Evolutionary conservation across 2,113 vertebrate genomes (phyloP), one percentile per base, ranked within the genome.

Genomic region (Rattus rattus): DNA sequence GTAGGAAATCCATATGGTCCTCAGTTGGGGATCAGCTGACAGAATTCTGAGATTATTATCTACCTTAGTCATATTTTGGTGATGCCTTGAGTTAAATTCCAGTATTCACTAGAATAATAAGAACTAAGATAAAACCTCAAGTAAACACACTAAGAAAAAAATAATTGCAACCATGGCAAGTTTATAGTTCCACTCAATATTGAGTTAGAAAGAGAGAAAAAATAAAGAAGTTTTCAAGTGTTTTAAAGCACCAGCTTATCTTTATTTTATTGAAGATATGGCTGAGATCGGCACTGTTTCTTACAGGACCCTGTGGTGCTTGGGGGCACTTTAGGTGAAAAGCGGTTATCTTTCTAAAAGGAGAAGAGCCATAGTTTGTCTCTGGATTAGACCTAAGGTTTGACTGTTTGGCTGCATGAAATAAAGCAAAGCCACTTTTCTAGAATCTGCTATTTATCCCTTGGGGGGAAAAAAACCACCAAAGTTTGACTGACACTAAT

Each of bases 401-500:
- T 89, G 97, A 77, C 56, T 52, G 88, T 72, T 97, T 96, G 69
- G 80, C 33, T 4, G 39, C 81, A 77, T 86, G 84, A 98, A 98
- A 97, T 95, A 93, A 56, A 63, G 84, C 88, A 92, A 93, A 85
- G 89, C 86, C 97, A 97, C 97, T 98, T 98, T 96, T 96, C 96
- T 49, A 54, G 83, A 97, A 92, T 97, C 96, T 97, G 97, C 98
- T 99, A 99, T 99, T 99, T 99, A 99, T 99, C 98, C 99, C 98
- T 98, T 83, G 16, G 63, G 98, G 98, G 94, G 30, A 96, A 98
- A 75, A 72, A 77, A 67, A 98, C 98, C 98, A 99, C 98, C 98
- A 99, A 99, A 99, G 99, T 99, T 99, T 99, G 99, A 99, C 99
- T 99, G 99, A 99, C 99, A 99, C 99, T 99, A 99, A 99, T 99